phyloP scores from a whole-genome alignment of 2,113 vertebrate species.

The Artemisiospiza belli region DNA sequence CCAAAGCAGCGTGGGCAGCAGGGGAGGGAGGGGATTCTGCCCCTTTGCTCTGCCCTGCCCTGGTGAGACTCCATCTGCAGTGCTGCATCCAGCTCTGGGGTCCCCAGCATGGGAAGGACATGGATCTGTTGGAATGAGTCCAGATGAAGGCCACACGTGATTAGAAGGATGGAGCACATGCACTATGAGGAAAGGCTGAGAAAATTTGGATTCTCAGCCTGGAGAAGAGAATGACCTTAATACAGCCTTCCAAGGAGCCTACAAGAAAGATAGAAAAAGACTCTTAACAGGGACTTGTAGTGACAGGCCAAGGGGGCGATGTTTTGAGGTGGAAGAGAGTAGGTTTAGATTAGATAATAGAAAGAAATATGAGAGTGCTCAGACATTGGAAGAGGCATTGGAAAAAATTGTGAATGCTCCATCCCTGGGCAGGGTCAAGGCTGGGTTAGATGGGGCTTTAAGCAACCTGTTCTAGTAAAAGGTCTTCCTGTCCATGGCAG shows the following conservation, averaged over 20 bases:
- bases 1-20: background rate
- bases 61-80: background rate
- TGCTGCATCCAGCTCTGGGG: background rate
- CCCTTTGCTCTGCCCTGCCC: background rate
- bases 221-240: background rate
- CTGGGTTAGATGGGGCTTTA: background rate
- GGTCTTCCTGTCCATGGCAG: background rate
- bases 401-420: background rate
- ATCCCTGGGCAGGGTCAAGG: no score
- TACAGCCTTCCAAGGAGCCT: background rate
- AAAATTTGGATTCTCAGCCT: background rate
- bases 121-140: accelerated
- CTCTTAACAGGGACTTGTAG: background rate
- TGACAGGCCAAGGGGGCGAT: background rate
- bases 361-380: background rate
- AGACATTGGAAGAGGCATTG: background rate
- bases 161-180: background rate
- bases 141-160: background rate
- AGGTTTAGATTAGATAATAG: background rate
- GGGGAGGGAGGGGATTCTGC: background rate
- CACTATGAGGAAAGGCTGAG: background rate
- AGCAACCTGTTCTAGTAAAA: background rate
- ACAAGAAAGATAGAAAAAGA: background rate
- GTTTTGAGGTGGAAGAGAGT: background rate
- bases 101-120: background rate